phyloP scores from a whole-genome alignment of 1,140 invertebrate genomes.

The Heliconius melpomene region DNA sequence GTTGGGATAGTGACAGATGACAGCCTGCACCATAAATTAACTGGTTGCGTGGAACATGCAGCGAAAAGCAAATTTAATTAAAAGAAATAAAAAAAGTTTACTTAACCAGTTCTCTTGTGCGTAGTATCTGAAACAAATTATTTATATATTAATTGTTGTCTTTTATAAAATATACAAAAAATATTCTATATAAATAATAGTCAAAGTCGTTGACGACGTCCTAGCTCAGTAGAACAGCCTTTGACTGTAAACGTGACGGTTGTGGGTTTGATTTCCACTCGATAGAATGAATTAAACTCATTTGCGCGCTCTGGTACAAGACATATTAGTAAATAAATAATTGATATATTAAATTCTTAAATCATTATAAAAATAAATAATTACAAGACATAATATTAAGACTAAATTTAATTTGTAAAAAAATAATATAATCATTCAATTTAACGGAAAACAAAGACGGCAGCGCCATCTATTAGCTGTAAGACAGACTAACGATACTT shows the following conservation, averaged over 20 bases:
- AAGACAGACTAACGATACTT: slow-evolving; percentile 37
- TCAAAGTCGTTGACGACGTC: no score
- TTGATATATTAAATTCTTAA: no score
- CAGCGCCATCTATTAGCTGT: slow-evolving; percentile 52
- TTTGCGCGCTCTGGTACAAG: no score
- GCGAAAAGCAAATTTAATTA: not conserved
- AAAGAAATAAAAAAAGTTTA: slow-evolving; percentile 42
- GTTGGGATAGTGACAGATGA: no score
- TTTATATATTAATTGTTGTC: slow-evolving; percentile 50
- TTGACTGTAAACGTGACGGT: no score
- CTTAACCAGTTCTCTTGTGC: slow-evolving; percentile 75
- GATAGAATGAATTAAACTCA: no score
- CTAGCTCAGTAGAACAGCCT: no score
- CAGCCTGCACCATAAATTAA: not conserved
- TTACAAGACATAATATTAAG: not conserved
- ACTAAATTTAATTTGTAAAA: not conserved
- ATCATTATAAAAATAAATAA: no score
- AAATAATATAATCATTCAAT: not conserved
- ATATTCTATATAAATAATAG: no score
- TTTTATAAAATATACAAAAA: no score
- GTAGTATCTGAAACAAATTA: slow-evolving; percentile 78
- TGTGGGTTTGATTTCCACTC: no score
- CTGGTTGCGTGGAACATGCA: not conserved
- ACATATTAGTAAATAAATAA: no score
- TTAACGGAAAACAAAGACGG: slow-evolving; percentile 23